Evolutionary conservation across 2,113 vertebrate species (phyloP).

Genomic region (Ptilonorhynchus violaceus): DNA sequence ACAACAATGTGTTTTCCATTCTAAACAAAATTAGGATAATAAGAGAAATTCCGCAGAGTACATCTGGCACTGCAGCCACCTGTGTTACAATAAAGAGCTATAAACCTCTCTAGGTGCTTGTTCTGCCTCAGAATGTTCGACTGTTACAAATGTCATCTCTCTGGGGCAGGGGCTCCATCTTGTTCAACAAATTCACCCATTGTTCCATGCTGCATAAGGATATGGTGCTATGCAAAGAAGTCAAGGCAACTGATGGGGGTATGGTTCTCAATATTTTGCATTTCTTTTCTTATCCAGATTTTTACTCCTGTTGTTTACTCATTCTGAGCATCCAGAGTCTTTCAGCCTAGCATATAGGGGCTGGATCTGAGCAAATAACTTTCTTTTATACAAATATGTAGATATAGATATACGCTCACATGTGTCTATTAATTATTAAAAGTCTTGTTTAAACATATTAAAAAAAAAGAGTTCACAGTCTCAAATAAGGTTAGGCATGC

Average conservation of each 20-base stretch:
- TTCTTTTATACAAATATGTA: neutral
- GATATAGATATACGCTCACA: neutral
- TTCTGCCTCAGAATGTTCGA: neutral
- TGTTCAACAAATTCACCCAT: neutral
- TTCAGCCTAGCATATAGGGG: neutral
- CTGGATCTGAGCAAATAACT: neutral
- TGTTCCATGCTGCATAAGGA: neutral
- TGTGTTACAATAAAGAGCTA: neutral
- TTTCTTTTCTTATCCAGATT: neutral
- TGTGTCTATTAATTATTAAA: neutral
- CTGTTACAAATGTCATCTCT: neutral
- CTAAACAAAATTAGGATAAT: conserved; percentile 11
- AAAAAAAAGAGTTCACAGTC: neutral
- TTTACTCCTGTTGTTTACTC: neutral
- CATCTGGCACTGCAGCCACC: neutral
- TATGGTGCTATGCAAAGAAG: neutral
- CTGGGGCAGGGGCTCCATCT: neutral
- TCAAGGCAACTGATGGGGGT: neutral
- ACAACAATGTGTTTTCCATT: neutral
- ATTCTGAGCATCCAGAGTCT: neutral
- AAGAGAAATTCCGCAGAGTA: neutral
- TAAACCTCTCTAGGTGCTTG: neutral
- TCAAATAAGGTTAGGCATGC: neutral
- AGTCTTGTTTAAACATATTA: neutral
- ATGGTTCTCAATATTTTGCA: neutral